Conservation (phyloP, 2,888 invertebrate genomes). For the Cremastinae sp. region DNA sequence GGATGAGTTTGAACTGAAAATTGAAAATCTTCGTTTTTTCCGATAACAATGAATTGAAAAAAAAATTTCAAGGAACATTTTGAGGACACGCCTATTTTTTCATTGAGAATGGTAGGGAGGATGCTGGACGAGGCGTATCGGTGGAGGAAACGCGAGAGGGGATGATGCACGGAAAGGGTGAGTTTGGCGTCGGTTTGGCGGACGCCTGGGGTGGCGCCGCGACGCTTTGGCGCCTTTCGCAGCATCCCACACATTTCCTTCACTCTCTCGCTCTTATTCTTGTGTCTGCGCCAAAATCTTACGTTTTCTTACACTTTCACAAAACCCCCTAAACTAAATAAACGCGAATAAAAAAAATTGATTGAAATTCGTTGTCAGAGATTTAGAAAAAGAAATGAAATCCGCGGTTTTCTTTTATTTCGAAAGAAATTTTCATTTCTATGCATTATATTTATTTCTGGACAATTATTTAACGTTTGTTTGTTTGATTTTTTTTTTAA, state of each 20-base stretch:
- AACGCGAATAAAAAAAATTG: background rate
- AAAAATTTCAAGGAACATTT: conserved; percentile 18
- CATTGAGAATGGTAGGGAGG: conserved; percentile 19
- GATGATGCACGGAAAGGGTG: conserved; percentile 63
- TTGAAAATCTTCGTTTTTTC: too few relatives aligned
- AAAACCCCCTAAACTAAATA: conserved; percentile 42
- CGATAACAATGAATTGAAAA: background rate
- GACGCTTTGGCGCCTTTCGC: conserved; percentile 79
- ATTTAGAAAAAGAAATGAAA: too few relatives aligned
- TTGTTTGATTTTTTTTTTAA: background rate
- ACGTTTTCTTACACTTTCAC: conserved; percentile 14
- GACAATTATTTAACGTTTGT: background rate
- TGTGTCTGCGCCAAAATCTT: conserved; percentile 26
- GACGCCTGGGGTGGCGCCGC: conserved; percentile 79
- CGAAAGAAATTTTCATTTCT: too few relatives aligned
- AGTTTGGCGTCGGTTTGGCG: conserved; percentile 78
- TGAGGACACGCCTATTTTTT: conserved; percentile 50
- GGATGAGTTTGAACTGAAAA: background rate
- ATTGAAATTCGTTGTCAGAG: background rate
- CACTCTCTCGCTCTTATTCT: conserved; percentile 15
- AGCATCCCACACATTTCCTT: conserved; percentile 59
- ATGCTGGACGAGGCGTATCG: conserved; percentile 55
- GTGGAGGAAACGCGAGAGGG: conserved; percentile 32
- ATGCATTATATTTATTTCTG: background rate
- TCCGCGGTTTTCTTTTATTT: too few relatives aligned